These are phyloP conservation scores for Psilanteris sp. DNA, from an alignment of 1,140 invertebrate species.

Conservation along the genomic window DNA sequence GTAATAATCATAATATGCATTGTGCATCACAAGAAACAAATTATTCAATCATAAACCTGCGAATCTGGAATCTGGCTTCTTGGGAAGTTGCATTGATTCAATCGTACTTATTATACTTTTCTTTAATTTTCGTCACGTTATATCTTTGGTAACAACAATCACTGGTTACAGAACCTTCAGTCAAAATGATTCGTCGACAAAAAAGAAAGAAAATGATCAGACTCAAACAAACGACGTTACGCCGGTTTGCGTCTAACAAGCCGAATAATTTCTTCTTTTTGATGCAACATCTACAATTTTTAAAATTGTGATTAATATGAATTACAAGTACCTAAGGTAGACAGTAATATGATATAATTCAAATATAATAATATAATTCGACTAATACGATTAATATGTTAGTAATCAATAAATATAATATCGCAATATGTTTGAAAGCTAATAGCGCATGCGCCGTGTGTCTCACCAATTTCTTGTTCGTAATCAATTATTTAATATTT, in stretches of 20 bases:
- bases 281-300: conserved; percentile 55
- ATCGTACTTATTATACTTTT: no score
- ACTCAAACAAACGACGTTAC: not conserved
- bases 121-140: no score
- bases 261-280: conserved; percentile 58
- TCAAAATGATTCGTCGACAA: not conserved
- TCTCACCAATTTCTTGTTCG: not conserved
- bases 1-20: conserved; percentile 57
- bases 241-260: no score
- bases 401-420: conserved; percentile 75
- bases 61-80: no score
- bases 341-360: conserved; percentile 60
- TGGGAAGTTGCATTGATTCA: no score
- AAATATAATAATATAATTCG: conserved; percentile 71
- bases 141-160: conserved; percentile 6
- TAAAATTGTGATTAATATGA: conserved; percentile 50
- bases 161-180: not conserved
- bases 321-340: conserved; percentile 69
- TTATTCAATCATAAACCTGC: conserved; percentile 44
- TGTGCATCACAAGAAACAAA: conserved; percentile 59
- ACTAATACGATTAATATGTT: conserved; percentile 75
- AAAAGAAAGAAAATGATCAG: not conserved
- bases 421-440: conserved; percentile 72
- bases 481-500: conserved; percentile 8
- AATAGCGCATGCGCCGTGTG: conserved; percentile 38